These are phyloP conservation scores for Mayetiola destructor DNA, from an alignment of 2,888 invertebrate species.

Conservation along the genomic window DNA sequence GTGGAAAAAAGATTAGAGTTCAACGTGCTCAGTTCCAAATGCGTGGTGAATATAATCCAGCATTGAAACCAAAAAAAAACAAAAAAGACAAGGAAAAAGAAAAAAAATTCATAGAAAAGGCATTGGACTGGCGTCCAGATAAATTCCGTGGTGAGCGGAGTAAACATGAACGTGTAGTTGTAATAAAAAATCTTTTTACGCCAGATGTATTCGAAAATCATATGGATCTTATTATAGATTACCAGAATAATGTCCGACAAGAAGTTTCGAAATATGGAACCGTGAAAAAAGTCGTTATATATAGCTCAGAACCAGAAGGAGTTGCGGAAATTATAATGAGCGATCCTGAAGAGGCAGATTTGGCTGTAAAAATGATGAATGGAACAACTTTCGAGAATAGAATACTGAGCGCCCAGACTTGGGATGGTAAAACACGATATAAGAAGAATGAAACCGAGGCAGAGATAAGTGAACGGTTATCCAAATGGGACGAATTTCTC, in stretches of 20 bases:
- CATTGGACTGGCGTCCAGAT: slow-evolving; percentile 95
- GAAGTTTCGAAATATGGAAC: slow-evolving; percentile 85
- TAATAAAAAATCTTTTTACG: slow-evolving; percentile 86
- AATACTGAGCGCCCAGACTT: slow-evolving; percentile 70
- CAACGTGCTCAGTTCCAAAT: slow-evolving; percentile 88
- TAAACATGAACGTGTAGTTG: slow-evolving; percentile 80
- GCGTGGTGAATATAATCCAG: slow-evolving; percentile 89
- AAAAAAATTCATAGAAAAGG: slow-evolving; percentile 80
- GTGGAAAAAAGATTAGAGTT: slow-evolving; percentile 70
- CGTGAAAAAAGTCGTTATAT: slow-evolving; percentile 79
- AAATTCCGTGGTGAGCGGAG: slow-evolving; percentile 71
- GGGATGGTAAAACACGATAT: slow-evolving; percentile 93
- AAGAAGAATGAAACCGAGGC: slow-evolving; percentile 74
- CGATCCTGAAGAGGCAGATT: slow-evolving; percentile 81
- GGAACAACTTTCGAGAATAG: slow-evolving; percentile 82
- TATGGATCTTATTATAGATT: slow-evolving; percentile 75
- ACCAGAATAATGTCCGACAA: slow-evolving; percentile 77
- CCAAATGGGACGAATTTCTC: slow-evolving; percentile 77
- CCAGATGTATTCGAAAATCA: slow-evolving; percentile 80
- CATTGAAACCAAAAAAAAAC: slow-evolving; percentile 77
- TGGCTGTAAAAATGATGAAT: slow-evolving; percentile 72
- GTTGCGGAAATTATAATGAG: slow-evolving; percentile 84
- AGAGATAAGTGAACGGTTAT: slow-evolving; percentile 62
- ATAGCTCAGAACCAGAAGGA: slow-evolving; percentile 65
- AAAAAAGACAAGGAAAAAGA: slow-evolving; percentile 82